These are phyloP conservation scores for Drosophila rhopaloa DNA, from an alignment of 1,140 invertebrate genomes.

Conservation along the genomic window DNA sequence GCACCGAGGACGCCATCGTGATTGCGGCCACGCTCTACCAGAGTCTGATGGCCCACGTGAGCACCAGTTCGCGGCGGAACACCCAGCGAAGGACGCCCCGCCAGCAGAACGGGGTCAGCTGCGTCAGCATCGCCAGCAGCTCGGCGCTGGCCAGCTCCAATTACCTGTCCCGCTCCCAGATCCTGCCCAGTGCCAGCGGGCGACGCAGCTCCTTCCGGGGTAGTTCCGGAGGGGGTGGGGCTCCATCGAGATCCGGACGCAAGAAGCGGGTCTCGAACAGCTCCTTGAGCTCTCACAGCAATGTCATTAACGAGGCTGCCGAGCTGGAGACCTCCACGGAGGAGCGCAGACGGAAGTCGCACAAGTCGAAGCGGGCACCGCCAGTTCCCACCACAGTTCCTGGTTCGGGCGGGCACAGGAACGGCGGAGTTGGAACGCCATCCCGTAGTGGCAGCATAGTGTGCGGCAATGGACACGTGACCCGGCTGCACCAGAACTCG, in stretches of 20 bases:
- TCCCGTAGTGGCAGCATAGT: constrained; percentile 41
- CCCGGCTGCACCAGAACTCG: constrained; percentile 39
- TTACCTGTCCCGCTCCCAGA: constrained; percentile 74
- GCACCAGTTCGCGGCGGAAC: constrained; percentile 75
- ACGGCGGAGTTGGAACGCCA: not conserved
- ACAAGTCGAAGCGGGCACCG: constrained; percentile 79
- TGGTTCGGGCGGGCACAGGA: constrained; percentile 22
- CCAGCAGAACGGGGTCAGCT: constrained; percentile 89
- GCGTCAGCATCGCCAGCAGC: constrained; percentile 88
- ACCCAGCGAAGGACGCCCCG: constrained; percentile 86
- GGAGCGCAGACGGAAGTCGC: constrained; percentile 78
- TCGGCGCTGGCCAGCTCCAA: constrained; percentile 84
- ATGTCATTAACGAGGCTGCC: constrained; percentile 83
- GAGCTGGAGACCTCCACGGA: constrained; percentile 81
- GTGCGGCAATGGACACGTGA: constrained; percentile 71
- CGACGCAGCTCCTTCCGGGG: constrained; percentile 78
- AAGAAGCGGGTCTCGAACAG: constrained; percentile 87
- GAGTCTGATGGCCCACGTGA: constrained; percentile 92
- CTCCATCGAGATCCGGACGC: constrained; percentile 85
- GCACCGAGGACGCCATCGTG: constrained; percentile 94
- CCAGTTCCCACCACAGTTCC: constrained; percentile 68
- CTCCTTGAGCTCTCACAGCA: constrained; percentile 87
- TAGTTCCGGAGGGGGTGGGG: constrained; percentile 34
- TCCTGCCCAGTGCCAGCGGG: constrained; percentile 48
- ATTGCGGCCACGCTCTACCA: constrained; percentile 95